Percentiles rank a stretch among this genome's conserved stretches.
Conservation (phyloP, 2,113 vertebrate genomes). For the Engraulis encrasicolus region DNA sequence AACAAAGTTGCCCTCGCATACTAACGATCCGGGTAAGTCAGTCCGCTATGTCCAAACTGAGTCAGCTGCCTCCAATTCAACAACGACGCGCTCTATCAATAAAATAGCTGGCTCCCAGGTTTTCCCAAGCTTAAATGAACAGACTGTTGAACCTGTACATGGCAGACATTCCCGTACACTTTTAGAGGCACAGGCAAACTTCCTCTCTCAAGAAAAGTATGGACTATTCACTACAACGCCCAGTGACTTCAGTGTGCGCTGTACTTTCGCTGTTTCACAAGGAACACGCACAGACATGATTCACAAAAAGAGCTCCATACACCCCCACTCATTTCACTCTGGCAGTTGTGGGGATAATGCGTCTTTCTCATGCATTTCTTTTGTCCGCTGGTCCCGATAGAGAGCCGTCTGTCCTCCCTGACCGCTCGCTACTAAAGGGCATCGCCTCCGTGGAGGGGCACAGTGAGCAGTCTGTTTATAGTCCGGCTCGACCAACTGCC, state of each 20-base stretch:
- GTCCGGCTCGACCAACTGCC: constrained; percentile 60
- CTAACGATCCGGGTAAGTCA: background rate
- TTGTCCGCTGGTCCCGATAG: constrained; percentile 63
- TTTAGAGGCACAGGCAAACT: background rate
- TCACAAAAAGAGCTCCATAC: constrained; percentile 65
- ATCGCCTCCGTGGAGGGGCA: constrained; percentile 71
- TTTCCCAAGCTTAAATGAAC: background rate
- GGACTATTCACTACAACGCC: constrained; percentile 11
- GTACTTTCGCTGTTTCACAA: constrained; percentile 23
- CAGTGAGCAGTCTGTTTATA: constrained; percentile 52
- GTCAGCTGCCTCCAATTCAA: constrained; percentile 8
- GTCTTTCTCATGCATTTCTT: constrained; percentile 65
- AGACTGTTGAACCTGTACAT: background rate
- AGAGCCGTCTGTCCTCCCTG: constrained; percentile 67
- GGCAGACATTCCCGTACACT: background rate
- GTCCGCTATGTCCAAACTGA: background rate
- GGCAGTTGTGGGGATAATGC: constrained; percentile 60
- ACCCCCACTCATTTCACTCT: constrained; percentile 62
- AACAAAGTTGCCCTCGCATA: background rate
- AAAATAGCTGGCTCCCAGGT: background rate
- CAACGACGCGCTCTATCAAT: background rate
- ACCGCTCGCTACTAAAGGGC: constrained; percentile 73
- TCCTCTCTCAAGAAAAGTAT: constrained; percentile 8
- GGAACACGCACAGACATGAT: constrained; percentile 33
- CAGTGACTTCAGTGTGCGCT: constrained; percentile 3